Percentiles rank a stretch among this genome's conserved stretches.
Conservation (phyloP, 2,797 vertebrate genomes). For the Apogon hyalosoma region DNA sequence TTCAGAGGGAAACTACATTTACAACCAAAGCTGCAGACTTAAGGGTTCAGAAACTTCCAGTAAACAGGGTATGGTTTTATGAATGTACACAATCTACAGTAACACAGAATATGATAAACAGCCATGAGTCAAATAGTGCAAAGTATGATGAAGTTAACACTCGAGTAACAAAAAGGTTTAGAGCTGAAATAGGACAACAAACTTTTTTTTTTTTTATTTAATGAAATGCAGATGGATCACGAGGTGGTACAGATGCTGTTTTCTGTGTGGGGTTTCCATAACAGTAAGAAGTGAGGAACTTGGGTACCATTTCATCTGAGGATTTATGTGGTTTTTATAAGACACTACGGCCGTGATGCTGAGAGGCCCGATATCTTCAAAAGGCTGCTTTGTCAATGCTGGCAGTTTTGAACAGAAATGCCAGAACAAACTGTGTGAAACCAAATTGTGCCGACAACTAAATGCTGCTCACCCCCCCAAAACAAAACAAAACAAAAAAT, state of each 20-base stretch:
- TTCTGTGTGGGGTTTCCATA: slow-evolving; percentile 7
- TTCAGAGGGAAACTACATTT: slow-evolving; percentile 31
- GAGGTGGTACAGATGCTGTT: slow-evolving; percentile 30
- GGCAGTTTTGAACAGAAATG: slow-evolving; percentile 39
- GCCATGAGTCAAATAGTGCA: slow-evolving; percentile 22
- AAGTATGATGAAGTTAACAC: slow-evolving; percentile 31
- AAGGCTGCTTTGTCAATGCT: slow-evolving; percentile 66
- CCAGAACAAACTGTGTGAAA: slow-evolving; percentile 26
- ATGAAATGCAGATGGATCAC: slow-evolving; percentile 41
- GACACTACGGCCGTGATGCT: slow-evolving; percentile 74
- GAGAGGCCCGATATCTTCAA: slow-evolving; percentile 69
- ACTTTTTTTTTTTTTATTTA: background rate
- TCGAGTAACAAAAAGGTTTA: background rate
- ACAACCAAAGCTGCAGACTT: slow-evolving; percentile 1
- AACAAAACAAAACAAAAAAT: slow-evolving; percentile 21
- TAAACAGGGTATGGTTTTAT: slow-evolving; percentile 14
- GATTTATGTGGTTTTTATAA: slow-evolving; percentile 74
- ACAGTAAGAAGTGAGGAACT: slow-evolving; percentile 2
- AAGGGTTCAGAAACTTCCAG: slow-evolving; percentile 24
- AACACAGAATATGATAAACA: slow-evolving; percentile 32
- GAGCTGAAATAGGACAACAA: slow-evolving; percentile 29
- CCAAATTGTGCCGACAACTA: slow-evolving; percentile 19
- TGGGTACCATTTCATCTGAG: slow-evolving; percentile 55
- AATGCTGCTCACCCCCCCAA: slow-evolving; percentile 1
- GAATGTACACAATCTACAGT: slow-evolving; percentile 36